Base-by-base conservation (phyloP, 2,797 vertebrate species). In the Poeciliopsis gracilis region DNA sequence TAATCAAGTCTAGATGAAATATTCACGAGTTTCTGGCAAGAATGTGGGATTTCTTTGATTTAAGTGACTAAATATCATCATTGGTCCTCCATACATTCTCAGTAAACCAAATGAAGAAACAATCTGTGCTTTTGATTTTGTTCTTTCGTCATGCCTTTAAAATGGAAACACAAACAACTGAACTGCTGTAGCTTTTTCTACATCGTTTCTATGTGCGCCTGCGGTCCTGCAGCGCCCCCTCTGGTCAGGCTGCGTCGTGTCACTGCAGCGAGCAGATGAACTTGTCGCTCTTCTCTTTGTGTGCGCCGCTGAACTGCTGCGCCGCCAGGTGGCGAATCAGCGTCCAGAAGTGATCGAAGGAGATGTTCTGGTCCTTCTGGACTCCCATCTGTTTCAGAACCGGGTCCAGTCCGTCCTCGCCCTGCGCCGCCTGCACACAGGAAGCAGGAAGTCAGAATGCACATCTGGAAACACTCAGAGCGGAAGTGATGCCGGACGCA, bases 311-410 rank as follows among this genome's bases (percentile, higher is more conserved):
- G 69, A 88, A 94, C 79, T 93, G 61, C 66, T 83, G 45, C 63
- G 49, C 28, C 28, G 94, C 94, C 83, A 93, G 77, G 11, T 84
- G 83, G 86, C 94, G 88, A 82, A 95, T 88, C 87, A 96, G 86
- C 3, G n/a, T 77, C 95, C 95, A 96, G 90, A 95, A 93, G 83
- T 94, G 87, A 6, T 92, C 33, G 25, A 96, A 95, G 77, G 91
- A 90, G 83, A 96, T 85, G 51, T 80, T 85, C 25, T 94, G 80
- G 0, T 91, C 88, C 0, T 81, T 90, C 82, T 87, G 16, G 3
- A 95, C 89, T 0, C 76, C 92, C 90, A 96, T 94, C 81, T 91
- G 83, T 71, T 92, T 51, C 89, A 96, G 86, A 7, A 95, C 73
- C 75, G 86, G 67, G 28, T 49, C 77, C 72, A 95, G 49, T 6